These are phyloP conservation scores for Acronicta leporina DNA, from an alignment of 2,888 invertebrate genomes.

Conservation along the genomic window DNA sequence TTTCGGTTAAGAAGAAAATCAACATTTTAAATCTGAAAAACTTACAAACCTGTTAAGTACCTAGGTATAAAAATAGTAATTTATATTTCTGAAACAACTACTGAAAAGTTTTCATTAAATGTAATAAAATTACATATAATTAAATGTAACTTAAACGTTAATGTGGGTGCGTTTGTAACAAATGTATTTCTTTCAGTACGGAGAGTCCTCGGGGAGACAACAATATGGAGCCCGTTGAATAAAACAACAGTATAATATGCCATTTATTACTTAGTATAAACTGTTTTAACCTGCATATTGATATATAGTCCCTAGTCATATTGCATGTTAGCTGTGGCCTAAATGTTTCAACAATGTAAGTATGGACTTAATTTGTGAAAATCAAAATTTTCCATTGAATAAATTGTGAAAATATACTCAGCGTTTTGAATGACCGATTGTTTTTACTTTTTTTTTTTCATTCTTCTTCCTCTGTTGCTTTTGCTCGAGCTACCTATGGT, in stretches of 20 bases:
- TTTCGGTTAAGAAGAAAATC: too few species aligned
- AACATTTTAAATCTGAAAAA: too few species aligned
- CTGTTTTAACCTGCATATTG: slow-evolving; percentile 41
- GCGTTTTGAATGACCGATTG: slow-evolving; percentile 8
- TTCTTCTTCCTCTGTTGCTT: too few species aligned
- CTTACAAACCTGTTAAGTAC: too few species aligned
- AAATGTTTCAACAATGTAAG: slow-evolving; percentile 41
- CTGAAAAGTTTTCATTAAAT: too few species aligned
- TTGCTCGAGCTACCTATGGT: too few species aligned
- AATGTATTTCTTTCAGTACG: slow-evolving; percentile 65
- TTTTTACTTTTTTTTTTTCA: neutral
- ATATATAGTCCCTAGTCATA: slow-evolving; percentile 46
- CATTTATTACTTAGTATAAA: slow-evolving; percentile 19
- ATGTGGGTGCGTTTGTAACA: slow-evolving; percentile 11
- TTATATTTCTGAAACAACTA: too few species aligned
- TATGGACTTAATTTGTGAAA: slow-evolving; percentile 34
- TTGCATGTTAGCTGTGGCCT: slow-evolving; percentile 29
- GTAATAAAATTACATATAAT: too few species aligned
- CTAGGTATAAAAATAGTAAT: too few species aligned
- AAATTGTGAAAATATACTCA: slow-evolving; percentile 31
- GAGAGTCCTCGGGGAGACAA: slow-evolving; percentile 59
- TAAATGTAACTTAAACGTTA: too few species aligned
- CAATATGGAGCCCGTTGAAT: slow-evolving; percentile 59
- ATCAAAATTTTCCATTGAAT: slow-evolving; percentile 40
- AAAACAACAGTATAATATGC: slow-evolving; percentile 37